phyloP scores from a whole-genome alignment of 2,797 vertebrate species.

The Smutsia temminckii region DNA sequence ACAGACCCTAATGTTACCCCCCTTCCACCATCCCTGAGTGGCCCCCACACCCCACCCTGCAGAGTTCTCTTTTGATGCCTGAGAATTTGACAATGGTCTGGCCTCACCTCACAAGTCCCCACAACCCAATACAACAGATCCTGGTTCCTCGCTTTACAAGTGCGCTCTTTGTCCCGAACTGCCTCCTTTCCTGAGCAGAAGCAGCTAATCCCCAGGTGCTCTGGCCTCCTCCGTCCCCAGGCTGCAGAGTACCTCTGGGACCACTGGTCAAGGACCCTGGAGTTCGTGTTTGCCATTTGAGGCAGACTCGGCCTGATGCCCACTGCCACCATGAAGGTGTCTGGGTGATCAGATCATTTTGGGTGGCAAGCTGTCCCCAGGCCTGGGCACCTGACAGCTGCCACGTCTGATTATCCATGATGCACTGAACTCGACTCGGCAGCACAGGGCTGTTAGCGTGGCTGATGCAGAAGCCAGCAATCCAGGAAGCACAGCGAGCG shows the following conservation, averaged over 20 bases:
- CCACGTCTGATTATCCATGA: slow-evolving; percentile 71
- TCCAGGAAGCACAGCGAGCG: slow-evolving; percentile 63
- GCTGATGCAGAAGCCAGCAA: slow-evolving; percentile 68
- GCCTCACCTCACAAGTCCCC: too few species aligned
- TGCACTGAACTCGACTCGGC: slow-evolving; percentile 60
- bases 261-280: background rate
- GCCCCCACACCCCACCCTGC: too few species aligned
- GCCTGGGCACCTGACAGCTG: slow-evolving; percentile 69
- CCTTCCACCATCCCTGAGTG: too few species aligned
- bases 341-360: background rate
- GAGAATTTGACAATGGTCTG: too few species aligned
- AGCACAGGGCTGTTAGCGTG: slow-evolving; percentile 55
- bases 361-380: background rate
- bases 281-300: background rate
- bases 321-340: background rate
- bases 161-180: too few species aligned
- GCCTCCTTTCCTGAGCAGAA: background rate
- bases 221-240: background rate
- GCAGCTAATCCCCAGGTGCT: background rate
- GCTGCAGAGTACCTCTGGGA: background rate
- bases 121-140: too few species aligned
- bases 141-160: too few species aligned
- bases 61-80: too few species aligned
- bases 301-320: background rate
- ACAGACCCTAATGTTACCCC: too few species aligned